Percentiles rank a stretch among this genome's conserved stretches.
phyloP scores from a whole-genome alignment of 1,140 invertebrate species.

The Hetaerina americana region DNA sequence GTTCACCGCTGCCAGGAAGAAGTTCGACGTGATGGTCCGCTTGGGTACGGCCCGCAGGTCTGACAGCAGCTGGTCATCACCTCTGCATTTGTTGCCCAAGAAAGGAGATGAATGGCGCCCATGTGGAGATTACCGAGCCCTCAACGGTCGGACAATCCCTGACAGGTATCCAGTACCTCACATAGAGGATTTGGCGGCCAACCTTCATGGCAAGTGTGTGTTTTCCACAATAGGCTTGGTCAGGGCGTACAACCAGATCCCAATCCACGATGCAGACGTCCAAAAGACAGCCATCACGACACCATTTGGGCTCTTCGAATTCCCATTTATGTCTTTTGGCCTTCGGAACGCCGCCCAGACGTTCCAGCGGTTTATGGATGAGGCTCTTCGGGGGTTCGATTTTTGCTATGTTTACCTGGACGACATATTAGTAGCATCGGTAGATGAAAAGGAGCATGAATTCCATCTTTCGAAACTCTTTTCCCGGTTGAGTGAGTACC shows the following conservation, averaged over 20 bases:
- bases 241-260: constrained; percentile 30
- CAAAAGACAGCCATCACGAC: constrained; percentile 29
- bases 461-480: constrained; percentile 14
- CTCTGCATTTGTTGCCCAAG: constrained; percentile 24
- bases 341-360: no score
- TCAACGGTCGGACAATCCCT: constrained; percentile 24
- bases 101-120: constrained; percentile 20
- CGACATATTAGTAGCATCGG: no score
- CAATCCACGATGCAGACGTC: constrained; percentile 18
- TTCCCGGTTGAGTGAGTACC: constrained; percentile 19
- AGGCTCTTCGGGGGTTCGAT: no score
- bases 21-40: constrained; percentile 20
- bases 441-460: constrained; percentile 19
- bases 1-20: constrained; percentile 13
- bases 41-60: constrained; percentile 3
- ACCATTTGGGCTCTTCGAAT: no score
- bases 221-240: constrained; percentile 28
- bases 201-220: constrained; percentile 18
- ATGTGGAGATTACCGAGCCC: constrained; percentile 24
- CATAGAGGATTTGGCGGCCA: constrained; percentile 22
- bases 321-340: no score
- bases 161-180: constrained; percentile 13
- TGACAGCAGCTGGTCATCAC: constrained; percentile 26
- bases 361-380: no score
- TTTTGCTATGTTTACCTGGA: no score